Base-by-base conservation (phyloP, 2,113 vertebrate genomes). In the Camarhynchus parvulus region DNA sequence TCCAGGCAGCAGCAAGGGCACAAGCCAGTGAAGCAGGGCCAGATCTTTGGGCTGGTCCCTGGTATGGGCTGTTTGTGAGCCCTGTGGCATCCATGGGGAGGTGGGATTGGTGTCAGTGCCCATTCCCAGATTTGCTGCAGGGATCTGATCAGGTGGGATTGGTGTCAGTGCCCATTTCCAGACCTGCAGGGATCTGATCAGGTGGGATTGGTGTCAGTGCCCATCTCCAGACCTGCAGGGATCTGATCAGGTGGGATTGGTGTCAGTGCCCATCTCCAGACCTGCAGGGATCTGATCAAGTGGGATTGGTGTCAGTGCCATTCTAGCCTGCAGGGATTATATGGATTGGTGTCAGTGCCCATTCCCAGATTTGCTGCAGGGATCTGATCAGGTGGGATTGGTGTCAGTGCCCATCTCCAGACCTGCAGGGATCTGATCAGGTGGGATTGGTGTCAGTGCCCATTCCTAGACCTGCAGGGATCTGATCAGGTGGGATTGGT, bases 201-300 rank as follows among this genome's bases (percentile, higher is more conserved):
- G 1, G 3, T 56, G 20, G 55, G 31, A 56, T n/a, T 56, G 55
- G 31, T 55, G 53, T 55, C 53, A 13, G 52, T 2, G 53, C 11
- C 30, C 18, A 31, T 55, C 13, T 30, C 53, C 53, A 55, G 30
- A 13, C 2, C 7, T 55, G 18, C 28, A 53, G 30, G 30, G 18
- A 33, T 55, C 11, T 55, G 53, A 33, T 55, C 18, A 12, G 2
- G 11, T 31, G 18, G 30, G 53, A 55, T 55, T 55, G 53, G 53
- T 55, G 53, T 31, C 30, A 3, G 7, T 1, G 11, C 56, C 11
- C 24, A 5, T 83, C n/a, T 63, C 50, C 4, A 4, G 39, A 6
- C 3, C 39, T 5, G 41, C 37, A 30, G 37, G n/a, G 39, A 49
- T 16, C 16, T 1, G 4, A n/a, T 42, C 59, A 12, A 1, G 7